phyloP scores from a whole-genome alignment of 2,888 invertebrate genomes.

The Ichneumoninae sp. region DNA sequence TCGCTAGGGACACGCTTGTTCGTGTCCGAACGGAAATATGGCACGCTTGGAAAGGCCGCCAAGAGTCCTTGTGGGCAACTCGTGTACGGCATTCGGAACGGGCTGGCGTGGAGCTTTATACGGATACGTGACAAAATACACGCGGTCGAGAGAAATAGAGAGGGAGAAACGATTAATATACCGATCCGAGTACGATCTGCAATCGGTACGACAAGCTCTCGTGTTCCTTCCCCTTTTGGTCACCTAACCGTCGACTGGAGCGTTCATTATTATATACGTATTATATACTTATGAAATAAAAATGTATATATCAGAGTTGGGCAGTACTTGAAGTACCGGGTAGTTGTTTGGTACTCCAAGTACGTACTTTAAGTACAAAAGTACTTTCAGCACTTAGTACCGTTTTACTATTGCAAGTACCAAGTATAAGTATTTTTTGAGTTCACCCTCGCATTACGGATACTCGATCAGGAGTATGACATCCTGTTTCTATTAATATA shows the following conservation, averaged over 20 bases:
- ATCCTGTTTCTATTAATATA: too few relatives aligned
- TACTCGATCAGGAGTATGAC: too few relatives aligned
- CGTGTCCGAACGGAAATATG: conserved; percentile 51
- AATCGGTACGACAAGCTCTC: neutral
- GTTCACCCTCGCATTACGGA: too few relatives aligned
- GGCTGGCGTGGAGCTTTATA: conserved; percentile 3
- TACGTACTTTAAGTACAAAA: too few relatives aligned
- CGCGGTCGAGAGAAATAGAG: neutral
- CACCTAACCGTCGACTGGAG: neutral
- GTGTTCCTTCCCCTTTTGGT: neutral
- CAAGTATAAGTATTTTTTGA: too few relatives aligned
- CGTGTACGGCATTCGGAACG: conserved; percentile 11
- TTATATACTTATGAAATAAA: too few relatives aligned
- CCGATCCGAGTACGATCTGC: neutral
- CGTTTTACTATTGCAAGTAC: too few relatives aligned
- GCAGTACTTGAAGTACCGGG: too few relatives aligned
- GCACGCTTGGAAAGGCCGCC: conserved; percentile 61
- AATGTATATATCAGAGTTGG: too few relatives aligned
- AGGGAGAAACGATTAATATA: neutral
- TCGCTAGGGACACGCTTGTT: conserved; percentile 4
- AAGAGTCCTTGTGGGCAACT: conserved; percentile 56
- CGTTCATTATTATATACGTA: neutral
- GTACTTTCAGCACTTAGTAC: too few relatives aligned
- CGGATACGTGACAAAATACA: neutral
- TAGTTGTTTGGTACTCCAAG: too few relatives aligned